Evolutionary conservation across 2,888 invertebrate species (phyloP), one percentile per base, ranked within the genome.

Genomic region (Oithona nana): DNA sequence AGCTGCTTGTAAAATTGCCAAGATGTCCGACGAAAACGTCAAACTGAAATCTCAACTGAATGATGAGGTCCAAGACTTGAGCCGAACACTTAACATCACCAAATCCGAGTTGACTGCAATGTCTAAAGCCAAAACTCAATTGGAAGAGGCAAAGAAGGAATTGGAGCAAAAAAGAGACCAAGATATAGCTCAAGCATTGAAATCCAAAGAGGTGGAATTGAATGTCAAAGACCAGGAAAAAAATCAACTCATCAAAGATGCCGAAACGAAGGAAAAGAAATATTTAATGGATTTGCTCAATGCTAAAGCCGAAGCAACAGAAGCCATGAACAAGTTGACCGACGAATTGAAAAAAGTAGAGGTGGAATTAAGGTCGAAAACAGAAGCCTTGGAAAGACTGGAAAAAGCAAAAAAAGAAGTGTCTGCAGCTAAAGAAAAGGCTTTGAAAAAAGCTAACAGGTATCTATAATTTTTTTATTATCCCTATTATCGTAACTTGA

Each of bases 381-480:
- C 22, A 26, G 54, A 54, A 1, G 16, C 26, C 2, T n/a, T 48
- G 16, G 2, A 6, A 22, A 59, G 48, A 48, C 20, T 62, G 31
- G 62, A 62, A 26, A 62, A 56, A 22, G 48, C 29, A 1, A 62
- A 62, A 30, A 56, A 31, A 16, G 62, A 62, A 24, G 28, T 54
- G 16, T 22, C n/a, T 1, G n/a, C 26, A 31, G 52, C 20, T 26
- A 54, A 29, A 24, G 54, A 62, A 2, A 56, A 56, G 11, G 28
- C 56, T 28, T 1, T 20, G 8, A 54, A 57, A 11, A 20, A 59
- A 48, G 16, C 26, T 4, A 28, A n/a, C n/a, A n/a, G n/a, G n/a
- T n/a, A n/a, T n/a, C n/a, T n/a, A n/a, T n/a, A n/a, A n/a, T n/a
- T n/a, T n/a, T n/a, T n/a, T n/a, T n/a, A n/a, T n/a, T n/a, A n/a